These are phyloP conservation scores for Agriopis leucophaearia DNA, from an alignment of 2,888 invertebrate genomes.

Conservation along the genomic window DNA sequence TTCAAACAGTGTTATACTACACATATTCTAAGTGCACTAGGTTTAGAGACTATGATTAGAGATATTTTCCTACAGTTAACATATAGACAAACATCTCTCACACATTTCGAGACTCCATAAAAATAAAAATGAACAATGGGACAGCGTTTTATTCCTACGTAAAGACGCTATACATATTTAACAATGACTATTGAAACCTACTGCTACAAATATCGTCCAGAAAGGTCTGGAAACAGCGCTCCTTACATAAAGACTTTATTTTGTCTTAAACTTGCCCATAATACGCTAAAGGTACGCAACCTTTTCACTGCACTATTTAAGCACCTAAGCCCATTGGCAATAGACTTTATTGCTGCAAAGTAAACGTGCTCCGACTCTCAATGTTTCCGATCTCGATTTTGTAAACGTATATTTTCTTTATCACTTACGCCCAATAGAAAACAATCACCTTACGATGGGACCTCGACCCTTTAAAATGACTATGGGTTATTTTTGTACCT, in stretches of 20 bases:
- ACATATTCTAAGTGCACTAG: no score
- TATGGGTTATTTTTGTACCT: conserved; percentile 43
- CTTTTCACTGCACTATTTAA: conserved; percentile 59
- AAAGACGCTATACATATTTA: background rate
- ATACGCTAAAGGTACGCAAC: conserved; percentile 20
- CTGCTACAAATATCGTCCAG: conserved; percentile 5
- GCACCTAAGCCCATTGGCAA: conserved; percentile 49
- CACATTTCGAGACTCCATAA: no score
- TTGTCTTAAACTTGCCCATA: conserved; percentile 6
- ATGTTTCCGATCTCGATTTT: conserved; percentile 51
- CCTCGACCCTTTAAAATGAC: conserved; percentile 49
- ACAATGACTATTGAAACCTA: conserved; percentile 12
- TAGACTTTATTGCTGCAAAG: conserved; percentile 58
- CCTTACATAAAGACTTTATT: conserved; percentile 23
- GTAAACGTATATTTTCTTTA: conserved; percentile 64
- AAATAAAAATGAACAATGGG: background rate
- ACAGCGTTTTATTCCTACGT: background rate
- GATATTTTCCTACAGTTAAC: no score
- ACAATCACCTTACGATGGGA: conserved; percentile 37
- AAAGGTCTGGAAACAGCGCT: background rate
- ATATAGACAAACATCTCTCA: no score
- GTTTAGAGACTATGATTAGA: no score
- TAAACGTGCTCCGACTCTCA: conserved; percentile 59
- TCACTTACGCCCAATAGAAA: conserved; percentile 54
- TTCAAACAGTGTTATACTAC: no score